phyloP scores from a whole-genome alignment of 2,113 vertebrate genomes.

The Nyctereutes procyonoides region DNA sequence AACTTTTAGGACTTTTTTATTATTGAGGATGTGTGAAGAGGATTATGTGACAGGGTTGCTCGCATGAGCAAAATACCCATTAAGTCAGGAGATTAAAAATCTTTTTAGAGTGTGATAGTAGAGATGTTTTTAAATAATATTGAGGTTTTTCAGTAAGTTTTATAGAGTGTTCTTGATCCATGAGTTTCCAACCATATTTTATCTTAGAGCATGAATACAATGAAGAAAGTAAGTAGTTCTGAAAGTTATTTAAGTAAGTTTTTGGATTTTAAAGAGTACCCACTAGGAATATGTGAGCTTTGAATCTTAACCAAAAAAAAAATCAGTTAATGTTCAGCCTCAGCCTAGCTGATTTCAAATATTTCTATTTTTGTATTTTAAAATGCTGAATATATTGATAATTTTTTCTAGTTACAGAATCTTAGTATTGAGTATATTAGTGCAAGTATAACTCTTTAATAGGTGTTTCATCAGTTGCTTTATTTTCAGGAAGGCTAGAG shows the following conservation, averaged over 20 bases:
- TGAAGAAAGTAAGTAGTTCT: slow-evolving; percentile 16
- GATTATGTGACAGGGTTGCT: background rate
- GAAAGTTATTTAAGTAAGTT: background rate
- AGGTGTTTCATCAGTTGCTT: background rate
- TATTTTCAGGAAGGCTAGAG: slow-evolving; percentile 23
- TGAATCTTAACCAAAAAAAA: background rate
- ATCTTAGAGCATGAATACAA: slow-evolving; percentile 3
- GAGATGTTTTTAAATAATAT: slow-evolving; percentile 22
- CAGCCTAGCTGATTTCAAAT: background rate
- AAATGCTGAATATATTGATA: slow-evolving; percentile 17
- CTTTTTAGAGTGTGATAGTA: background rate
- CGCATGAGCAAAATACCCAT: slow-evolving; percentile 22
- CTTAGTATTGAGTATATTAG: background rate
- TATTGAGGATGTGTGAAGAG: background rate
- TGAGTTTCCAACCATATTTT: slow-evolving; percentile 17
- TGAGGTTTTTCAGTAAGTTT: slow-evolving; percentile 25
- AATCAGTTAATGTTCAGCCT: background rate
- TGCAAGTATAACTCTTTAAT: background rate
- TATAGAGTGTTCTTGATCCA: background rate
- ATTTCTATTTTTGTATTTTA: slow-evolving; percentile 44
- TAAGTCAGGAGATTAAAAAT: background rate
- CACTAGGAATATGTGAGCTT: background rate
- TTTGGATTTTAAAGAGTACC: background rate
- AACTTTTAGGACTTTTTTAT: background rate
- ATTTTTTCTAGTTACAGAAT: slow-evolving; percentile 44